Conservation (phyloP, 2,888 invertebrate genomes). For the Cistogaster globosa region DNA sequence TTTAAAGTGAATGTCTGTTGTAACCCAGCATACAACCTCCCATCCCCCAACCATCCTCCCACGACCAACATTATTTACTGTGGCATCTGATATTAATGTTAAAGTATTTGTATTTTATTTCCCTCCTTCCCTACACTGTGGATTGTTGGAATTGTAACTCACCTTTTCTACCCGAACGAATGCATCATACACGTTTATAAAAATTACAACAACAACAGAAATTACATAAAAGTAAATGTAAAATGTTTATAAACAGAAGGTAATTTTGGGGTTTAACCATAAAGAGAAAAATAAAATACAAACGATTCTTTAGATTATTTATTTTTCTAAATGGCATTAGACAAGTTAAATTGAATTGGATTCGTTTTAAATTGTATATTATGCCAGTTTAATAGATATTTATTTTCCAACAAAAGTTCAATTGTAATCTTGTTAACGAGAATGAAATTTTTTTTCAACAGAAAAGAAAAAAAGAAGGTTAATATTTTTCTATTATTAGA, state of each 20-base stretch:
- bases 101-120: slow-evolving; percentile 26
- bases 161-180: slow-evolving; percentile 27
- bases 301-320: slow-evolving; percentile 64
- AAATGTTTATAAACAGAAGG: slow-evolving; percentile 47
- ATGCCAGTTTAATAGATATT: slow-evolving; percentile 34
- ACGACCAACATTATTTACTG: slow-evolving; percentile 9
- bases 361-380: slow-evolving; percentile 44
- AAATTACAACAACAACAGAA: background rate
- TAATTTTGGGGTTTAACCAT: slow-evolving; percentile 46
- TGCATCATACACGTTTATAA: slow-evolving; percentile 13
- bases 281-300: slow-evolving; percentile 49
- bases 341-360: slow-evolving; percentile 16
- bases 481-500: too few species aligned
- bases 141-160: slow-evolving; percentile 17
- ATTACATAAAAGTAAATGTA: background rate
- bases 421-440: slow-evolving; percentile 25
- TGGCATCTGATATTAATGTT: slow-evolving; percentile 60
- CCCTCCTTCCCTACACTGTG: background rate
- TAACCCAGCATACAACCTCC: background rate
- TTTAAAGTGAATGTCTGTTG: slow-evolving; percentile 51
- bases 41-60: too few species aligned
- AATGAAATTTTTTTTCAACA: background rate
- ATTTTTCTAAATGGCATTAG: slow-evolving; percentile 50
- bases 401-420: background rate
- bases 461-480: background rate